phyloP scores from a whole-genome alignment of 1,140 invertebrate genomes.

The Drosophila leontia region DNA sequence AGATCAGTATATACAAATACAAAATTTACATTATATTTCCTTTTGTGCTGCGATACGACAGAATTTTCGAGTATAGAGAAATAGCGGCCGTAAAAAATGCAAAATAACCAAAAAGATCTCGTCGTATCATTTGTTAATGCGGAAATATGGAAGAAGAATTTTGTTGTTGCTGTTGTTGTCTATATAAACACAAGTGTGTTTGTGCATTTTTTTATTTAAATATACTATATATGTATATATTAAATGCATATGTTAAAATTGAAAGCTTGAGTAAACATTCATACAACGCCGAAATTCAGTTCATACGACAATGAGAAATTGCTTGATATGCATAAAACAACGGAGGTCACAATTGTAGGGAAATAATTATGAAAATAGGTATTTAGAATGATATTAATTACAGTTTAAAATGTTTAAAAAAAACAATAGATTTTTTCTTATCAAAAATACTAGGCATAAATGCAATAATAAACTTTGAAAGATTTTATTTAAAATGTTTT shows the following conservation, averaged over 20 bases:
- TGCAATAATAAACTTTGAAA: too few species aligned
- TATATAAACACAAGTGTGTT: constrained; percentile 18
- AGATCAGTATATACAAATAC: constrained; percentile 19
- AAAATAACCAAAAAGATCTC: constrained; percentile 31
- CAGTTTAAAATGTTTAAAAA: too few species aligned
- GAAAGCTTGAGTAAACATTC: constrained; percentile 50
- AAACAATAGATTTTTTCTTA: too few species aligned
- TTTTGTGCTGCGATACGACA: constrained; percentile 47
- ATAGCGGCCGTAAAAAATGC: constrained; percentile 45
- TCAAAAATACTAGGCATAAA: too few species aligned
- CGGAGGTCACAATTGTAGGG: neutral
- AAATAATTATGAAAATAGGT: neutral
- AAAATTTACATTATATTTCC: constrained; percentile 57
- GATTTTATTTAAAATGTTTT: too few species aligned
- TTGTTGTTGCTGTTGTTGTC: constrained; percentile 30
- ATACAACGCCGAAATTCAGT: constrained; percentile 27
- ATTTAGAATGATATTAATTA: too few species aligned
- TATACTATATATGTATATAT: constrained; percentile 13
- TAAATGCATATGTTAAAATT: constrained; percentile 52
- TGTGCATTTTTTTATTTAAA: constrained; percentile 24
- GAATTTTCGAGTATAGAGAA: constrained; percentile 56
- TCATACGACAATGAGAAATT: constrained; percentile 59
- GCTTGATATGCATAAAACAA: constrained; percentile 37
- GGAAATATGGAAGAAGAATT: constrained; percentile 78
- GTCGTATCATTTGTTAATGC: constrained; percentile 72